Evolutionary conservation across 2,888 invertebrate species (phyloP), one percentile per base, ranked within the genome.

Genomic region (Pegoplata infirma): DNA sequence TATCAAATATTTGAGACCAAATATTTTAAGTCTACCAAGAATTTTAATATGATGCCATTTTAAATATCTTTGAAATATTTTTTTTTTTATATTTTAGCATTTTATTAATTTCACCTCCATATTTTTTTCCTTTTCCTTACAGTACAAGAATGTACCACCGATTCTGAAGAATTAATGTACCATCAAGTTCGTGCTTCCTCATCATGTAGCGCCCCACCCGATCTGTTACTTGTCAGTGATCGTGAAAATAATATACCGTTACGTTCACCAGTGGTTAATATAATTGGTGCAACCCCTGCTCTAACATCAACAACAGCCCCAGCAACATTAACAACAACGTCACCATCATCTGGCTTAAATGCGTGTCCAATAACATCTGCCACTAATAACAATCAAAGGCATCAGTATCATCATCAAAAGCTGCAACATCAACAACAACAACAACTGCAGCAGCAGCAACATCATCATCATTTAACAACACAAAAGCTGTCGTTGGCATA

Each of bases 111-210:
- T n/a, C 3, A n/a, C n/a, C n/a, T n/a, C n/a, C n/a, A n/a, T n/a
- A n/a, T n/a, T n/a, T n/a, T n/a, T n/a, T n/a, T n/a, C n/a, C n/a
- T n/a, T n/a, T n/a, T 51, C 76, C 66, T 91, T 91, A 36, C 91
- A 93, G 93, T 93, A 56, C 92, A 92, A 81, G 93, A 93, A 88
- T 91, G 93, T 86, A 91, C 93, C 76, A 93, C 94, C 47, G 94
- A 94, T 85, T 94, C 94, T 0, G 94, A 94, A 84, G 94, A 94
- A 87, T 88, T 94, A 86, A 91, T 94, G 85, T 93, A 93, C 53
- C 88, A 88, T 82, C 90, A 89, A 82, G 88, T 89, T 51, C 90
- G 92, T 49, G 92, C 92, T 47, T 91, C 91, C 51, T 92, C 92
- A 12, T 92, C 92, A 36, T 92, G 92, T 82, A 92, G 92, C 56